Evolutionary conservation across 53 echinoderm and acorn worm species (phyloP), one percentile per base, ranked within the genome.

Genomic region (Luidia sarsii): DNA sequence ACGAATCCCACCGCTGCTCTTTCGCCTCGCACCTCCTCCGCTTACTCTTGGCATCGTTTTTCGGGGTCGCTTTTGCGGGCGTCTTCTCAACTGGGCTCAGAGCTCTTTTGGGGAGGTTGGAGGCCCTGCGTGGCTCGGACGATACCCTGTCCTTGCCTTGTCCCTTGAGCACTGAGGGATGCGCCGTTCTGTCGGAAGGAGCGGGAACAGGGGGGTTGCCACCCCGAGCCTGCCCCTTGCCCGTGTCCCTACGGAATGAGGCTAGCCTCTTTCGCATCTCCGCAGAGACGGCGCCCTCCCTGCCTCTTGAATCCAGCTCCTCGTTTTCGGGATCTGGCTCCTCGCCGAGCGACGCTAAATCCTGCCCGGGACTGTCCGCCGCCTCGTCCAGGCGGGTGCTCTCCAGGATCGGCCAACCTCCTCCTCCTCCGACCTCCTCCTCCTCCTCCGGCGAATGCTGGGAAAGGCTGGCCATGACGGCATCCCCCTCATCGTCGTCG

Each of bases 381-480:
- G 6, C 41, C 1, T 59, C 19, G 5, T 77, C 60, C 7, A 77
- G 59, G 77, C 77, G 77, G 1, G 77, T 75, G 59, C 75, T 75
- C 45, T 75, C 75, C 75, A 75, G 27, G 29, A 45, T n/a, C 11
- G 41, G 41, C 41, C 11, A 11, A 41, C 11, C 41, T 2, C 48
- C 27, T 13, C 19, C 55, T 56, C 68, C 82, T 50, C 52, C 32
- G 49, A 48, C 41, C 22, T 39, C 33, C 21, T 20, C 34, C n/a
- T n/a, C n/a, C n/a, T n/a, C n/a, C n/a, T n/a, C n/a, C 16, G 64
- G 38, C 23, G 84, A 63, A 39, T 84, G 46, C 68, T 80, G 68
- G 57, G 87, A 80, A 33, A 80, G 69, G 19, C 80, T 69, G 51
- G 87, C 87, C 87, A 86, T 86, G 48, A 86, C 70, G 15, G 80